These are phyloP conservation scores for Phaenicophaeus curvirostris DNA, from an alignment of 2,797 vertebrate species.

Conservation along the genomic window DNA sequence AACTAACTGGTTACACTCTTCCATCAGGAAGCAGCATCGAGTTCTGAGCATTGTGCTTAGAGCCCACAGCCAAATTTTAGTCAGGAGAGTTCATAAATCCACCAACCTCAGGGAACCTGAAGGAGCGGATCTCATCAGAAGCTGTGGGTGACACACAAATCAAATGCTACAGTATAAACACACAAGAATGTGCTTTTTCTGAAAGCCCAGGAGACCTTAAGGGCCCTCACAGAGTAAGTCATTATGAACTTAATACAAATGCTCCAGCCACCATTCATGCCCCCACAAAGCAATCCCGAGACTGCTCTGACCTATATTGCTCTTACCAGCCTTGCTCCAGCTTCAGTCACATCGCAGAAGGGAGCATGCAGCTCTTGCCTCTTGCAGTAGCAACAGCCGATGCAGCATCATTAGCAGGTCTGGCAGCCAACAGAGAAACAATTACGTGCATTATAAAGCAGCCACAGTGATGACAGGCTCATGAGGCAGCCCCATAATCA, in stretches of 20 bases:
- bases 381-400: background rate
- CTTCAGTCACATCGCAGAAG: background rate
- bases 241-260: background rate
- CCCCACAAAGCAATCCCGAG: background rate
- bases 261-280: background rate
- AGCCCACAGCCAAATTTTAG: background rate
- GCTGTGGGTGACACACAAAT: rapidly evolving
- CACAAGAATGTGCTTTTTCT: background rate
- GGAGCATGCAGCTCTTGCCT: rapidly evolving
- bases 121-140: background rate
- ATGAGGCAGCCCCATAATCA: background rate
- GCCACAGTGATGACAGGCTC: background rate
- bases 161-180: background rate
- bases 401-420: background rate
- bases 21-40: background rate
- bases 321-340: background rate
- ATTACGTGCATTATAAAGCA: background rate
- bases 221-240: no score
- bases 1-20: background rate
- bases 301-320: slow-evolving; percentile 22
- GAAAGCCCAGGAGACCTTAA: background rate
- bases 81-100: background rate
- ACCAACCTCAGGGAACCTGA: rapidly evolving
- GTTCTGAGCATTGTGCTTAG: background rate
- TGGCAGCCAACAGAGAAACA: background rate